Conservation (phyloP, 2,888 invertebrate genomes). For the Drosophila percnosoma region DNA sequence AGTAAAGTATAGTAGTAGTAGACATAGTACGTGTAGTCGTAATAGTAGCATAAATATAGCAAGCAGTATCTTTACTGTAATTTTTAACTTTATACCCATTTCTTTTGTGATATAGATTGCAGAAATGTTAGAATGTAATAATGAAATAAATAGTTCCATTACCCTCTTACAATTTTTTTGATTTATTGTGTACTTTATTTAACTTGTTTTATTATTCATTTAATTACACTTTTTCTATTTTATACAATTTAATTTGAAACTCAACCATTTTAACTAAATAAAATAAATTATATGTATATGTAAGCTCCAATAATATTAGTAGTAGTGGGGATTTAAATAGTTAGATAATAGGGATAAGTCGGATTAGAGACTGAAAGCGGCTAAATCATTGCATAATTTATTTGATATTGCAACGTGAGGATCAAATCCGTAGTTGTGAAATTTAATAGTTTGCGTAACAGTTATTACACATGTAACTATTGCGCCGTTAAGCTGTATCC, state of each 20-base stretch:
- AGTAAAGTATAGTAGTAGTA: background rate
- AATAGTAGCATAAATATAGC: background rate
- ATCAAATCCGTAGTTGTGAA: background rate
- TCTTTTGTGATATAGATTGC: background rate
- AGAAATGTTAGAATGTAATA: background rate
- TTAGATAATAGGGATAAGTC: background rate
- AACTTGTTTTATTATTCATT: background rate
- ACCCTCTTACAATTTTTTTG: rapidly evolving
- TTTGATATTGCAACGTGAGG: background rate
- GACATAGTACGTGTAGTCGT: background rate
- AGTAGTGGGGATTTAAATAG: too few relatives aligned
- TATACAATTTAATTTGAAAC: background rate
- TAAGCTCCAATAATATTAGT: too few relatives aligned
- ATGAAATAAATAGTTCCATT: background rate
- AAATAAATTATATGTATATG: too few relatives aligned
- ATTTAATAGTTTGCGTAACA: constrained; percentile 1
- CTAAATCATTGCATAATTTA: background rate
- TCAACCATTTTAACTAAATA: background rate
- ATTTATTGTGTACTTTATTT: background rate
- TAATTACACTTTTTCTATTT: background rate
- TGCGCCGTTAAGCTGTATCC: constrained; percentile 9
- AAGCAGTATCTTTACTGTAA: background rate
- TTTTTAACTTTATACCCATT: background rate
- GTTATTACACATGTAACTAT: constrained; percentile 2
- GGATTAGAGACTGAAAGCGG: background rate